Evolutionary conservation across 2,888 invertebrate genomes (phyloP), one percentile per base, ranked within the genome.

Genomic region (Habrosyne pyritoides): DNA sequence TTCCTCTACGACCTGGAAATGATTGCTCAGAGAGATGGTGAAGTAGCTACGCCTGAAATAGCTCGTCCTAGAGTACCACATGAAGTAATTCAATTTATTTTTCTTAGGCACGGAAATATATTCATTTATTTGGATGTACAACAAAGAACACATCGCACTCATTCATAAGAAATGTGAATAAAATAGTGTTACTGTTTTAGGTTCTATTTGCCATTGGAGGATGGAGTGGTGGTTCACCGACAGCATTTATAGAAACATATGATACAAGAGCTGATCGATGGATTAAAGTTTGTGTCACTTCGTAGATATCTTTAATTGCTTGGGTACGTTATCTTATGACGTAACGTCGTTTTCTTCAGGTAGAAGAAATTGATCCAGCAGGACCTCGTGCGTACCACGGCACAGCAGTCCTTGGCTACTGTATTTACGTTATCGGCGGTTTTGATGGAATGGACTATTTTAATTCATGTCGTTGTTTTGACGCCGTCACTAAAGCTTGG

Each of bases 351-450:
- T 42, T 6, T 42, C 8, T 52, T 46, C 67, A 95, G 94, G 95
- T 96, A 10, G 94, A 95, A 64, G 96, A 97, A 75, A 96, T 96
- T 48, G 97, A 97, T 84, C 95, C 96, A 2, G 94, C 94, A 10
- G 98, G 97, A 22, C 97, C 98, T 0, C 93, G 98, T 53, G 98
- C 98, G 0, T 98, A 98, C 83, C 98, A 98, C 78, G 98, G 98
- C n/a, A 97, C 97, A 0, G 97, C 97, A 0, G 97, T 98, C 0
- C 94, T 98, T 0, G 97, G 96, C 0, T 94, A 94, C 68, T 95
- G 96, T 74, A 97, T 99, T 64, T 98, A 96, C 85, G 95, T 98
- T 4, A 96, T 98, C 64, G 98, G 99, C 0, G 98, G 98, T 4
- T 98, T 98, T 78, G 97, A 98, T 76, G 98, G 98, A n/a, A 94